phyloP scores from a whole-genome alignment of 2,888 invertebrate species.

The Cephus pulcher region DNA sequence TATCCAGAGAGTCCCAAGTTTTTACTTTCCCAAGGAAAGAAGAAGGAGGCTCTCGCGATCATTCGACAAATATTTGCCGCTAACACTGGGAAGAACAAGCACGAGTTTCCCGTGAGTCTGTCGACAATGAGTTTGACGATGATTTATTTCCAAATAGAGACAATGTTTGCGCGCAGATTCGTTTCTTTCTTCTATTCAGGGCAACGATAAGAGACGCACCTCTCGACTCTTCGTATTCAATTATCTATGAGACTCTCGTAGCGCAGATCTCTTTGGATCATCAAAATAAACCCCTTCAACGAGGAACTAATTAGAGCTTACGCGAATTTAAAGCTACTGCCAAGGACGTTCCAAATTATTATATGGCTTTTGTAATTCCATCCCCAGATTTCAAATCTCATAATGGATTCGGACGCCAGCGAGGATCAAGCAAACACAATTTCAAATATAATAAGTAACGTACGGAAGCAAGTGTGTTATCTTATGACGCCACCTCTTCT shows the following conservation, averaged over 20 bases:
- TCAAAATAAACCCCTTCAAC: background rate
- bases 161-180: background rate
- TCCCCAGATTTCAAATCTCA: background rate
- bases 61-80: conserved; percentile 71
- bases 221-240: background rate
- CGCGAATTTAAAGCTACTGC: background rate
- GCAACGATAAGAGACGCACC: background rate
- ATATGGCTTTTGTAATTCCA: background rate
- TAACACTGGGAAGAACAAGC: conserved; percentile 65
- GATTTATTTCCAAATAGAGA: background rate
- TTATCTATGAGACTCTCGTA: background rate
- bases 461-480: conserved; percentile 67
- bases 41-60: conserved; percentile 70
- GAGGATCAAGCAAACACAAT: background rate
- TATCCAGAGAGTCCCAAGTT: conserved; percentile 84
- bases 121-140: background rate
- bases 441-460: background rate
- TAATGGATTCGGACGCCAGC: background rate
- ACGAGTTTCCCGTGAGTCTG: conserved; percentile 67
- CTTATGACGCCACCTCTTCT: conserved; percentile 70
- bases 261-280: background rate
- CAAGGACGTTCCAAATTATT: background rate
- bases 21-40: conserved; percentile 71
- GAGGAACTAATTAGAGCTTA: background rate
- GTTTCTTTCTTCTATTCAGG: background rate